These are phyloP conservation scores for Melolontha melolontha DNA, from an alignment of 2,888 invertebrate species.

Conservation along the genomic window DNA sequence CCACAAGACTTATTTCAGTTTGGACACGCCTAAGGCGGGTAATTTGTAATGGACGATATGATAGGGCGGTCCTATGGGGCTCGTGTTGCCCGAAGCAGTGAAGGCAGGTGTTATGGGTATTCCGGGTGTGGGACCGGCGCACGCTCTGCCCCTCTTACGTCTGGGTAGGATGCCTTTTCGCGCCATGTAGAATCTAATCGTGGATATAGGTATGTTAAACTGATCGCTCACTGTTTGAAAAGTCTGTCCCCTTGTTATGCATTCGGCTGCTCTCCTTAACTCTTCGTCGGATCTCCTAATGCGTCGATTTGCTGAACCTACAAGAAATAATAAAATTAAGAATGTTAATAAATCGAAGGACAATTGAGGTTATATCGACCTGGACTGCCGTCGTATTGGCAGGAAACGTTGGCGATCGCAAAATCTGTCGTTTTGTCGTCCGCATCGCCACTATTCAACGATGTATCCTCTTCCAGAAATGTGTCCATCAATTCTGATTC, in stretches of 20 bases:
- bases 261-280: constrained; percentile 84
- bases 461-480: constrained; percentile 63
- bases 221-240: constrained; percentile 89
- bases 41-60: constrained; percentile 83
- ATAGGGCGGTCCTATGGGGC: constrained; percentile 79
- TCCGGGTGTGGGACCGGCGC: constrained; percentile 52
- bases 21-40: constrained; percentile 72
- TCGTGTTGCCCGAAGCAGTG: constrained; percentile 66
- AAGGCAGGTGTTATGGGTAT: constrained; percentile 59
- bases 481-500: constrained; percentile 64
- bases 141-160: constrained; percentile 79
- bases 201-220: constrained; percentile 89
- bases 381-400: constrained; percentile 70
- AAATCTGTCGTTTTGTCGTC: constrained; percentile 59
- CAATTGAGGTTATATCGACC: constrained; percentile 50
- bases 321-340: neutral
- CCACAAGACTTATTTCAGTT: constrained; percentile 60
- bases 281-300: constrained; percentile 82
- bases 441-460: constrained; percentile 53
- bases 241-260: constrained; percentile 87
- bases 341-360: neutral
- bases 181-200: constrained; percentile 90
- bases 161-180: constrained; percentile 84
- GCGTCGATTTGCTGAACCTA: constrained; percentile 63
- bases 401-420: constrained; percentile 75